A percentile compares a stretch with the other conserved stretches of the same genome.
phyloP scores from a whole-genome alignment of 2,797 vertebrate genomes.

The Lophotriccus pileatus region DNA sequence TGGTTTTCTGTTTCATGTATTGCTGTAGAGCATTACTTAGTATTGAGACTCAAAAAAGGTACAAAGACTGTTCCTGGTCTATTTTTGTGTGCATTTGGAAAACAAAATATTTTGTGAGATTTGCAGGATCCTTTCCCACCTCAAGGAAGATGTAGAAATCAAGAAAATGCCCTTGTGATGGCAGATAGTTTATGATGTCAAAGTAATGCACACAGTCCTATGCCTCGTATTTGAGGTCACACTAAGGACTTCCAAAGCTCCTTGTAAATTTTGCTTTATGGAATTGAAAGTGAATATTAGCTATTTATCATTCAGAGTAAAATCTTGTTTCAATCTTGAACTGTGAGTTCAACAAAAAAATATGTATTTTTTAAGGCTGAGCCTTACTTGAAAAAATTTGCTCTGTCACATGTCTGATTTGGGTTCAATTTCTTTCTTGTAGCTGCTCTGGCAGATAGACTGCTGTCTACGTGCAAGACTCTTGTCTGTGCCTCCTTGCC shows the following conservation, averaged over 20 bases:
- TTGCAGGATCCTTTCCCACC: background rate
- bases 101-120: background rate
- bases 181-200: background rate
- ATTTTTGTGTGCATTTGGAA: background rate
- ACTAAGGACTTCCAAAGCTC: background rate
- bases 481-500: background rate
- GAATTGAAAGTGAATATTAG: background rate
- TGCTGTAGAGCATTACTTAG: background rate
- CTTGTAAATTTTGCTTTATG: background rate
- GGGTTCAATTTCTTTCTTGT: background rate
- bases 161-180: background rate
- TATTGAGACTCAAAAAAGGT: background rate
- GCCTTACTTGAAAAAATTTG: background rate
- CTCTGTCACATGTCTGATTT: background rate
- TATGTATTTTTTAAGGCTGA: background rate
- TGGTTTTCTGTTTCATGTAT: background rate
- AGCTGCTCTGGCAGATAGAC: background rate
- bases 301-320: background rate
- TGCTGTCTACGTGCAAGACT: background rate
- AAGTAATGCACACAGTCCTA: background rate
- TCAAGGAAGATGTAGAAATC: background rate
- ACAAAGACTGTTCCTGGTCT: background rate
- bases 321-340: background rate
- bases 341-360: background rate
- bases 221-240: background rate